Evolutionary conservation across 2,888 invertebrate species (phyloP).

Genomic region (Theodoxus fluviatilis): DNA sequence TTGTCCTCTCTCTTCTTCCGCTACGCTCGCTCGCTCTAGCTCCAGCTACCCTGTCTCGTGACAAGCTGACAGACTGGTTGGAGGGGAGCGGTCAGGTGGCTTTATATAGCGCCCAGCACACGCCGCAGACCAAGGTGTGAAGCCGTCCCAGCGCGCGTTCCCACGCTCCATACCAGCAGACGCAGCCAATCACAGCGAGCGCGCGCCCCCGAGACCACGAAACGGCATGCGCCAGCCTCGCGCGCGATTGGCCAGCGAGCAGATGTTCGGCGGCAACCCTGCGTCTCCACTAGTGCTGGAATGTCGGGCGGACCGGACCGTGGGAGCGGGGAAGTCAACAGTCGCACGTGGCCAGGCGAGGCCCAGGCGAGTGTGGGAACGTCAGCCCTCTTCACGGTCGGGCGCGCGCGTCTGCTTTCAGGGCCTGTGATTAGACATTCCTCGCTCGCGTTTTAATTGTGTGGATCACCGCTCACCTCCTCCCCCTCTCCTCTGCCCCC

Average conservation of each 20-base stretch:
- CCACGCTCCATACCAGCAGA: conserved; percentile 53
- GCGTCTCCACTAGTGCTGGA: no score
- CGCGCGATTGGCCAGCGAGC: conserved; percentile 38
- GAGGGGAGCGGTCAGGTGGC: no score
- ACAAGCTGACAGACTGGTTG: no score
- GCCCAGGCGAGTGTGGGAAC: conserved; percentile 55
- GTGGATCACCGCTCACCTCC: conserved; percentile 10
- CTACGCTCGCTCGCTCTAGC: no score
- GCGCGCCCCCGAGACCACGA: conserved; percentile 21
- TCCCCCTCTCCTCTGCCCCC: neutral
- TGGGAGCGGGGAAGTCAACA: conserved; percentile 38
- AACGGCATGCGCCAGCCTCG: conserved; percentile 35
- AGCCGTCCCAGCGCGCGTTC: conserved; percentile 50
- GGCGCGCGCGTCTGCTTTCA: conserved; percentile 22
- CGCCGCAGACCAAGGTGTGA: conserved; percentile 49
- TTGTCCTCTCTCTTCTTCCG: no score
- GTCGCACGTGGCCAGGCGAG: conserved; percentile 48
- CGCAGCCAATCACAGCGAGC: conserved; percentile 44
- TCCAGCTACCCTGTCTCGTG: no score
- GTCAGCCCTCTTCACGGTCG: conserved; percentile 40
- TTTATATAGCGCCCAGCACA: conserved; percentile 47
- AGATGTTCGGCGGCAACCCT: conserved; percentile 40
- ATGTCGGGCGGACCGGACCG: no score
- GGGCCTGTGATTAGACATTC: conserved; percentile 27
- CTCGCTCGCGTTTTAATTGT: conserved; percentile 20